These are phyloP conservation scores for Barypeithes pellucidus DNA, from an alignment of 2,888 invertebrate genomes.

Conservation along the genomic window DNA sequence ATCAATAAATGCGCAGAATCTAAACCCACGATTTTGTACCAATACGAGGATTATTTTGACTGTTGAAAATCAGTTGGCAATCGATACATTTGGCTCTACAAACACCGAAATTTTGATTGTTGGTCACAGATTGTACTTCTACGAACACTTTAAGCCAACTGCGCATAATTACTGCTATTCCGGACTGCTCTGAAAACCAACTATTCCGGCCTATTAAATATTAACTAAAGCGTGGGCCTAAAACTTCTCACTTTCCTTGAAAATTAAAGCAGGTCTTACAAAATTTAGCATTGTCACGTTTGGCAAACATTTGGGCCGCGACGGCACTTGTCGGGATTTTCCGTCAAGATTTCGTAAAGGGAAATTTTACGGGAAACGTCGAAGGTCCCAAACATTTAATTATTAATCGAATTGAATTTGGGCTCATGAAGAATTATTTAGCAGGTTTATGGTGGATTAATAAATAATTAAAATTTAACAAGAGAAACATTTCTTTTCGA, in stretches of 20 bases:
- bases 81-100: too few relatives aligned
- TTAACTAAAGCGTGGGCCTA: conserved; percentile 6
- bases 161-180: too few relatives aligned
- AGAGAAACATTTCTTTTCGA: not conserved
- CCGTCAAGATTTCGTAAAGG: conserved; percentile 2
- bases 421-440: not conserved
- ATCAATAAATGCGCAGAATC: too few relatives aligned
- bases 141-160: too few relatives aligned
- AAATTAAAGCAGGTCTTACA: conserved; percentile 36
- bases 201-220: conserved; percentile 12
- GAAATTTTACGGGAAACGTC: conserved; percentile 12
- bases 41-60: too few relatives aligned
- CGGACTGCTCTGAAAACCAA: too few relatives aligned
- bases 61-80: too few relatives aligned
- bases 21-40: too few relatives aligned
- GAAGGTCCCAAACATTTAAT: conserved; percentile 3
- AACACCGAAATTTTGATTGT: too few relatives aligned
- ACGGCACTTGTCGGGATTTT: conserved; percentile 52
- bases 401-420: conserved; percentile 15
- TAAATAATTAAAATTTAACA: not conserved
- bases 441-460: not conserved
- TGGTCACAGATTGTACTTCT: too few relatives aligned
- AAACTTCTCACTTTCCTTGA: conserved; percentile 35
- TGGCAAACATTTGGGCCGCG: conserved; percentile 62
- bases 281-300: conserved; percentile 61